Percentiles rank a stretch among this genome's conserved stretches.
phyloP scores from a whole-genome alignment of 2,797 vertebrate species.

The Siniperca obscura region DNA sequence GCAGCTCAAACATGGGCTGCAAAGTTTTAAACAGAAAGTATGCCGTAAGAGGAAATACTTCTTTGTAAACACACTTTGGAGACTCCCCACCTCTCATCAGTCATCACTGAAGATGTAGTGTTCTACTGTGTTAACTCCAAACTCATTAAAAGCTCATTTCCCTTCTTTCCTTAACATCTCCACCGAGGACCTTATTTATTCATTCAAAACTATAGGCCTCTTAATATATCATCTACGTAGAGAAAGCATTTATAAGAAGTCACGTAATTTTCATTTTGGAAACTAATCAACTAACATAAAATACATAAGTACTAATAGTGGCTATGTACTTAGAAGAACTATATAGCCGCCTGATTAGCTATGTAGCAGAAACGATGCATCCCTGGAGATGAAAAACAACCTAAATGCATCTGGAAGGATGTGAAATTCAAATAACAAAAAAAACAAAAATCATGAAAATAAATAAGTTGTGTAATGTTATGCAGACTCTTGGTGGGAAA shows the following conservation, averaged over 20 bases:
- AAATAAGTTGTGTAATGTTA: conserved; percentile 1
- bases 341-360: background rate
- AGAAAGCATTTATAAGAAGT: conserved; percentile 19
- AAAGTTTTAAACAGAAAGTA: conserved; percentile 8
- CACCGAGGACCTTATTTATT: conserved; percentile 40
- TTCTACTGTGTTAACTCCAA: conserved; percentile 42
- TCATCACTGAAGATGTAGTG: conserved; percentile 39
- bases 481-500: background rate
- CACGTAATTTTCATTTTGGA: conserved; percentile 10
- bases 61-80: conserved; percentile 38
- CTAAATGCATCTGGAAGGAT: background rate
- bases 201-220: conserved; percentile 43
- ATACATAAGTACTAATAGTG: background rate
- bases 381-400: background rate
- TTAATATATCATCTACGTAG: conserved; percentile 26
- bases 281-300: conserved; percentile 9
- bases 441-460: background rate
- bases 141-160: conserved; percentile 63
- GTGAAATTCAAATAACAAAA: background rate
- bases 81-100: conserved; percentile 38
- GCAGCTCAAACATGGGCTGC: background rate
- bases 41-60: conserved; percentile 13
- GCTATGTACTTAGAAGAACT: background rate
- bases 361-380: background rate
- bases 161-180: conserved; percentile 42